A percentile compares a stretch with the other conserved stretches of the same genome.
These are phyloP conservation scores for Meganola albula DNA, from an alignment of 2,888 invertebrate species.

Conservation along the genomic window DNA sequence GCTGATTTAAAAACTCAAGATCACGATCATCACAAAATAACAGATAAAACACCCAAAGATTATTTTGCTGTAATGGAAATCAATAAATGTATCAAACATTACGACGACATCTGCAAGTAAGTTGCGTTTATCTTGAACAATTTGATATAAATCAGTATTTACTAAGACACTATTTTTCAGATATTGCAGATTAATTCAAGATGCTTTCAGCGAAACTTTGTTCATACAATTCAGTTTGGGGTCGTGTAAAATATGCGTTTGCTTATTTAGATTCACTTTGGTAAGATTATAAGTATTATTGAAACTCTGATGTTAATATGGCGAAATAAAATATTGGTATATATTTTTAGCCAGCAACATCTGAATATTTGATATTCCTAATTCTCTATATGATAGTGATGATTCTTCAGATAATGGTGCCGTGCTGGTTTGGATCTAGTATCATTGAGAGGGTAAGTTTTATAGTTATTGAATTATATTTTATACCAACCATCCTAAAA, in stretches of 20 bases:
- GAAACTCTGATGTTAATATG: no score
- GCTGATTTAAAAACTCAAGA: constrained; percentile 26
- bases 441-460: constrained; percentile 45
- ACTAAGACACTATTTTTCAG: constrained; percentile 31
- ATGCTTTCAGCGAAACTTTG: constrained; percentile 44
- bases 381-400: constrained; percentile 45
- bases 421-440: constrained; percentile 55
- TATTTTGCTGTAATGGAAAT: constrained; percentile 28
- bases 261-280: constrained; percentile 52
- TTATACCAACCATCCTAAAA: not conserved
- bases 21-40: constrained; percentile 1
- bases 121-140: not conserved
- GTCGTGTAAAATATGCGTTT: constrained; percentile 52
- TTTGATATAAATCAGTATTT: not conserved
- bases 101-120: constrained; percentile 43
- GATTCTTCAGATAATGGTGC: constrained; percentile 48
- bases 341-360: constrained; percentile 42
- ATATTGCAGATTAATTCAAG: constrained; percentile 42
- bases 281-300: no score
- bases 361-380: constrained; percentile 48
- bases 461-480: not conserved
- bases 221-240: constrained; percentile 51
- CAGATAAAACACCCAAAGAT: constrained; percentile 15
- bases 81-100: constrained; percentile 43
- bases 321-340: constrained; percentile 4